Conservation (phyloP, 30 jellyfish, hydroid and myxozoan genomes). For the Catostylus mosaicus region DNA sequence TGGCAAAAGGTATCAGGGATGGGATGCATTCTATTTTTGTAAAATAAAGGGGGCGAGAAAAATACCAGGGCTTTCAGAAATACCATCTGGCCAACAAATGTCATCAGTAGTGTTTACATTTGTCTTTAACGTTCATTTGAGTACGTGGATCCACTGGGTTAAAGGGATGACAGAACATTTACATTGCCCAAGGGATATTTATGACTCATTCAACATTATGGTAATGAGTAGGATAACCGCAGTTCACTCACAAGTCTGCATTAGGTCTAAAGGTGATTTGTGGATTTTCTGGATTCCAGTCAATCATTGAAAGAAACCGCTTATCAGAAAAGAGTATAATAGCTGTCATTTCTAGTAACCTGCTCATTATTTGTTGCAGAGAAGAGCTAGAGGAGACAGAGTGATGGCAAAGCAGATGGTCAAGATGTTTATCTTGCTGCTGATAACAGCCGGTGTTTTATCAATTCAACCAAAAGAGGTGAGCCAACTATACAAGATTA, state of each 20-base stretch:
- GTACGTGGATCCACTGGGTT: too few relatives aligned
- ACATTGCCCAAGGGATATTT: too few relatives aligned
- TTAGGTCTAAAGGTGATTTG: background rate
- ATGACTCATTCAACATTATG: background rate
- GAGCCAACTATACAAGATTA: too few relatives aligned
- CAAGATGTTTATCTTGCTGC: background rate
- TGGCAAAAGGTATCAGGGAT: too few relatives aligned
- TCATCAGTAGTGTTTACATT: too few relatives aligned
- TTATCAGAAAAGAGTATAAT: background rate
- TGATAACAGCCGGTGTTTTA: background rate
- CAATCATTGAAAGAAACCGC: background rate
- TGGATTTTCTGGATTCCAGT: background rate
- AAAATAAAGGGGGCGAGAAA: too few relatives aligned
- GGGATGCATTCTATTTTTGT: too few relatives aligned
- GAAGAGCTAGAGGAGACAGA: background rate
- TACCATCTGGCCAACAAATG: too few relatives aligned
- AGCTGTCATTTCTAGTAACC: background rate
- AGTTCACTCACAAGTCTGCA: background rate
- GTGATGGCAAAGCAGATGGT: background rate
- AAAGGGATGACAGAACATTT: too few relatives aligned
- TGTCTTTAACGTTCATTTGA: too few relatives aligned
- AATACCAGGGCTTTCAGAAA: too few relatives aligned
- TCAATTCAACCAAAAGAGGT: background rate
- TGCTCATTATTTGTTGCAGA: background rate
- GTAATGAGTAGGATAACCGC: background rate